A percentile compares a stretch with the other conserved stretches of the same genome.
These are phyloP conservation scores for Hydrozoanthus tunicans DNA, from an alignment of 64 coral and sea anemone genomes.

Conservation along the genomic window DNA sequence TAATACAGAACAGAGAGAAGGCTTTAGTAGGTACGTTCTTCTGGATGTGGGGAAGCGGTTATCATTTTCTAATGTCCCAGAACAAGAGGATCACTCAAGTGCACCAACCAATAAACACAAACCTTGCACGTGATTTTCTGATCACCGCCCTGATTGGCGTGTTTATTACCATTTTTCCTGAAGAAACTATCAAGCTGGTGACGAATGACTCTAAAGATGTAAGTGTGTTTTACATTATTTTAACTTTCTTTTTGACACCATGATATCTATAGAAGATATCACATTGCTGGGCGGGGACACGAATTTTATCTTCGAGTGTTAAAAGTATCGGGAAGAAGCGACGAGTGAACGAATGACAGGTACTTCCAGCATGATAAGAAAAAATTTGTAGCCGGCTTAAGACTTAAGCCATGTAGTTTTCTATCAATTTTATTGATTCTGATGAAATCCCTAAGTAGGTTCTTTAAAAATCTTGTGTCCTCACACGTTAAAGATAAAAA, in stretches of 20 bases:
- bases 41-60: conserved; percentile 28
- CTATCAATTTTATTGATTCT: no score
- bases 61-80: background rate
- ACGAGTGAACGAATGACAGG: no score
- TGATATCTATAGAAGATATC: background rate
- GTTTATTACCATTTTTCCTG: conserved; percentile 5
- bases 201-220: conserved; percentile 11
- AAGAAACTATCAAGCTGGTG: background rate
- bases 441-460: no score
- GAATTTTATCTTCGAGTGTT: no score
- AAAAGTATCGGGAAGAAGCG: no score
- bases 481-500: no score
- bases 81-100: background rate
- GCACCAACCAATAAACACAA: background rate
- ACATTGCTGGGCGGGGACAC: no score
- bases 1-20: background rate
- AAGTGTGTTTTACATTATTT: background rate
- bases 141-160: conserved; percentile 11
- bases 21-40: background rate
- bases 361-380: no score
- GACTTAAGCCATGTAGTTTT: no score
- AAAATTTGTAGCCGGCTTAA: no score
- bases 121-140: conserved; percentile 1
- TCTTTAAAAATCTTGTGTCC: no score
- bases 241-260: background rate